A percentile compares a stretch with the other conserved stretches of the same genome.
Evolutionary conservation across 2,888 invertebrate genomes (phyloP).

Genomic region (Octonoba sinensis): DNA sequence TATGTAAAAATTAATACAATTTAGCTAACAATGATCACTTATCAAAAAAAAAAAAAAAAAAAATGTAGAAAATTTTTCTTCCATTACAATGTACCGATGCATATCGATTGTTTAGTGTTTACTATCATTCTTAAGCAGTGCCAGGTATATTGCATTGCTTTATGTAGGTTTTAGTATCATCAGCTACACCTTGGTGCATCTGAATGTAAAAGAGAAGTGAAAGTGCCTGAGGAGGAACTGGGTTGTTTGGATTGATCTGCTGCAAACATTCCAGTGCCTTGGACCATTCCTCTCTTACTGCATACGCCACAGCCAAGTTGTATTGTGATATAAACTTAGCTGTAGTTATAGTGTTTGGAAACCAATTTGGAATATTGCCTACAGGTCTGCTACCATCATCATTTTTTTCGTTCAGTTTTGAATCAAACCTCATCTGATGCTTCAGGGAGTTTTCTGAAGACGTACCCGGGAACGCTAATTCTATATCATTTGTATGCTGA

Average conservation of each 20-base stretch:
- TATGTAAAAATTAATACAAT: no score
- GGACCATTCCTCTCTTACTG: constrained; percentile 81
- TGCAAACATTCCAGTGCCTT: constrained; percentile 76
- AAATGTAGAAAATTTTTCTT: no score
- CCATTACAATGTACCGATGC: no score
- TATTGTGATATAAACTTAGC: constrained; percentile 82
- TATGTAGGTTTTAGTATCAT: constrained; percentile 71
- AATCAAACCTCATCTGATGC: constrained; percentile 49
- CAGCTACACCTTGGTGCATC: constrained; percentile 77
- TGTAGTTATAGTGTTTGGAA: constrained; percentile 74
- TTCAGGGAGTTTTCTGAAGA: constrained; percentile 48
- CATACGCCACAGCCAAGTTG: constrained; percentile 83
- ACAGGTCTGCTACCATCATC: constrained; percentile 56
- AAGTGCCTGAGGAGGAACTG: constrained; percentile 77
- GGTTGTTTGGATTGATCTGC: constrained; percentile 66
- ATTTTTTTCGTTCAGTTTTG: constrained; percentile 48
- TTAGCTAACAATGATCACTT: no score
- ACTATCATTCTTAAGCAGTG: neutral
- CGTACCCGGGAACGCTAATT: constrained; percentile 54
- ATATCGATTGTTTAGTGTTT: no score
- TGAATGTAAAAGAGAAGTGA: constrained; percentile 79
- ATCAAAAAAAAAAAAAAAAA: no score
- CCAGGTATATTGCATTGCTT: constrained; percentile 14
- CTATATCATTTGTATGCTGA: constrained; percentile 70
- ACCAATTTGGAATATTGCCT: constrained; percentile 73